Evolutionary conservation across 2,113 vertebrate genomes (phyloP), one percentile per base, ranked within the genome.

Genomic region (Cebus imitator): DNA sequence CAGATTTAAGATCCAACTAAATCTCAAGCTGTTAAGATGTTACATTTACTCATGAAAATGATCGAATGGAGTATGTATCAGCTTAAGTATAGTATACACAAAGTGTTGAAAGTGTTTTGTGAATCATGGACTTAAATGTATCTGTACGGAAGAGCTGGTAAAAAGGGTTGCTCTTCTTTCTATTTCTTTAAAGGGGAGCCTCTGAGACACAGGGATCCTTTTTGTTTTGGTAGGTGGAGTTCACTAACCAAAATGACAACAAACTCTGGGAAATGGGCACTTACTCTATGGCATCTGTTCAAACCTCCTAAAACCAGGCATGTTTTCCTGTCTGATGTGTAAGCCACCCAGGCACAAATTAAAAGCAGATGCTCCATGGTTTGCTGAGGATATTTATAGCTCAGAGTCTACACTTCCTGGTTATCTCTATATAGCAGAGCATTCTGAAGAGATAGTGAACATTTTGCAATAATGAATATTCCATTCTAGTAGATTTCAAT

Each of bases 311-410:
- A 96, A 95, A 87, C 75, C 66, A 95, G 66, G 75, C 78, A 37
- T 94, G 91, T 90, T 95, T 98, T 97, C 94, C 88, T 75, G 96
- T 93, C 94, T 97, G 91, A 87, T 97, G 84, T 94, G 81, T 91
- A 97, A 97, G 75, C 96, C 92, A 87, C 87, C 93, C 95, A 92
- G 45, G 78, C 90, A 92, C 94, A 98, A 97, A 98, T 96, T 85
- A 91, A 89, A 95, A 98, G 79, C 97, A 97, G 91, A 98, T 97
- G 97, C 11, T 84, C 37, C n/a, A 37, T 35, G 32, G 87, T 76
- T 95, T 8, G 40, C 45, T 68, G 37, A 85, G 88, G 82, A 35
- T 94, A 96, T 97, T 97, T 96, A 95, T 91, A 97, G 85, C 52
- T 68, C 82, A 86, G 70, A 86, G 64, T 87, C 82, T 93, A 64